Evolutionary conservation across 2,797 vertebrate genomes (phyloP).

Genomic region (Paguma larvata): DNA sequence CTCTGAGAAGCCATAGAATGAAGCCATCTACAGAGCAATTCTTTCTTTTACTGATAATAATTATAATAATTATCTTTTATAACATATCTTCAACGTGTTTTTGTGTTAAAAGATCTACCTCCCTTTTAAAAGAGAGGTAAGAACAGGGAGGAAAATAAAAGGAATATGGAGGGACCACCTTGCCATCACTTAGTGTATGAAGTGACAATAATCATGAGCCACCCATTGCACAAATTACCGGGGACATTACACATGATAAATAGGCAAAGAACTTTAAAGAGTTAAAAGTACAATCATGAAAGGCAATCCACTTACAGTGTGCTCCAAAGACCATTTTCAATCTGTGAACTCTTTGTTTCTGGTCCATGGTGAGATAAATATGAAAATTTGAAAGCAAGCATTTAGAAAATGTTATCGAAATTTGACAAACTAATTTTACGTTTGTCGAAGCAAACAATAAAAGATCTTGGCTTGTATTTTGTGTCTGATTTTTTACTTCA

Average conservation of each 20-base stretch:
- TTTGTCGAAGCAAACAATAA: slow-evolving; percentile 56
- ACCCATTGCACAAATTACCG: background rate
- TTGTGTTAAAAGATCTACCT: background rate
- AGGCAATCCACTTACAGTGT: background rate
- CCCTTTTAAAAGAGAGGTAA: slow-evolving; percentile 16
- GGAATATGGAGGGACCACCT: background rate
- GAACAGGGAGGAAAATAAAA: background rate
- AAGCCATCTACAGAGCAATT: background rate
- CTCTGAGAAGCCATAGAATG: background rate
- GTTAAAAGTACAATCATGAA: background rate
- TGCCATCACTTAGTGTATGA: background rate
- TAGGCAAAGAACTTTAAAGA: background rate
- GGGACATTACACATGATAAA: background rate
- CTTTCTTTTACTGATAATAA: slow-evolving; percentile 9
- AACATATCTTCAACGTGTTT: background rate
- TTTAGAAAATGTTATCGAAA: slow-evolving; percentile 42
- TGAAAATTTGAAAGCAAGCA: slow-evolving; percentile 21
- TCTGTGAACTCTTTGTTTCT: background rate
- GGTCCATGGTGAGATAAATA: background rate
- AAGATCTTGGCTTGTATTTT: slow-evolving; percentile 52
- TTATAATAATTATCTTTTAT: background rate
- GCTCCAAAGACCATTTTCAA: background rate
- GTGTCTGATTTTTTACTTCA: slow-evolving; percentile 58
- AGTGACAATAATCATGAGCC: background rate
- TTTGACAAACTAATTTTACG: slow-evolving; percentile 68